A percentile compares a stretch with the other conserved stretches of the same genome.
Evolutionary conservation across 2,888 invertebrate species (phyloP).

Genomic region (Steinernema scapterisci): DNA sequence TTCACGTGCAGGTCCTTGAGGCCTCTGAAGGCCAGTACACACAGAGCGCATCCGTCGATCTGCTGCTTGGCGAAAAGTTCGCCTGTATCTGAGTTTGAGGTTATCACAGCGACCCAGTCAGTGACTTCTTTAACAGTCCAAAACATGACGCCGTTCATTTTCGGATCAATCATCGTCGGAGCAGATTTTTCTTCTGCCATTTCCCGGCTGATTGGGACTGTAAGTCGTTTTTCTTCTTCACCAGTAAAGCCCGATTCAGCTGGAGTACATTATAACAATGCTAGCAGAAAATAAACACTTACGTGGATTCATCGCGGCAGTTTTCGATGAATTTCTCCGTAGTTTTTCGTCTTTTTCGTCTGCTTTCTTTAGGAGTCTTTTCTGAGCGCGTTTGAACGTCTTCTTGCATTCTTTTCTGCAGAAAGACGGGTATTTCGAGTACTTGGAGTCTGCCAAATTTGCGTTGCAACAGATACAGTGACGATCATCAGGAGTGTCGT

Average conservation of each 20-base stretch:
- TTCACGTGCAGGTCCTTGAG: not conserved
- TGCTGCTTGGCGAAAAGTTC: not conserved
- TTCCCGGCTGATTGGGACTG: too few species aligned
- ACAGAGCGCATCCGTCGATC: not conserved
- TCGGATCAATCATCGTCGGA: too few species aligned
- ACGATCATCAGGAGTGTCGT: too few species aligned
- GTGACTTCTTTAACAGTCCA: not conserved
- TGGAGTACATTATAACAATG: too few species aligned
- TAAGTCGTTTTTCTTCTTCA: too few species aligned
- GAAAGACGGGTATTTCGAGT: not conserved
- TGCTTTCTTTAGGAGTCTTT: not conserved
- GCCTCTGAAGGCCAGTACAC: not conserved
- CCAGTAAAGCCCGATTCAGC: too few species aligned
- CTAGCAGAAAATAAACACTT: too few species aligned
- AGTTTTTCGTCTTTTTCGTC: not conserved
- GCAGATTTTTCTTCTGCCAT: too few species aligned
- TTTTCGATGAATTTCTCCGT: not conserved
- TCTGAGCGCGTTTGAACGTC: not conserved
- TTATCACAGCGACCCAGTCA: not conserved
- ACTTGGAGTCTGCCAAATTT: too few species aligned
- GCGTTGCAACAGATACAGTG: too few species aligned
- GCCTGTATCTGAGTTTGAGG: not conserved
- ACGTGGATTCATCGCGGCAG: too few species aligned
- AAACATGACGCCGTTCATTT: not conserved
- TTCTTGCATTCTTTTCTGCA: conserved; percentile 13